Conservation (phyloP, 2,113 vertebrate genomes). For the Ochotona curzoniae region DNA sequence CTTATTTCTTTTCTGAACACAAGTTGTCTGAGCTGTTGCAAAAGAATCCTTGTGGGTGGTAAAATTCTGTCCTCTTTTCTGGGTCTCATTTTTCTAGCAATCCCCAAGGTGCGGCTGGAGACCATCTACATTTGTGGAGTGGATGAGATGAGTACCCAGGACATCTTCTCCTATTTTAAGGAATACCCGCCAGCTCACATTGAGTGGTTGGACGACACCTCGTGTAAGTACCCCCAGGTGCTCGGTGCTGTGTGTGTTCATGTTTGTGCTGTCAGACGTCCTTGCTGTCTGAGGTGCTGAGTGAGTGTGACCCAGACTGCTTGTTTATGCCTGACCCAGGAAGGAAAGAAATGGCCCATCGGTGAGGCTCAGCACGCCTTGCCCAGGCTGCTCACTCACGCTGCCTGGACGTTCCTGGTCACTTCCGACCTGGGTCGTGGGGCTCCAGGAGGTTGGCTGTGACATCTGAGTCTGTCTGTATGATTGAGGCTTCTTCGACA, state of each 20-base stretch:
- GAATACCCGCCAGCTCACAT: slow-evolving; percentile 99
- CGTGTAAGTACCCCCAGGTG: slow-evolving; percentile 89
- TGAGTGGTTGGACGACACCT: slow-evolving; percentile 97
- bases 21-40: not conserved
- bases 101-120: slow-evolving; percentile 94
- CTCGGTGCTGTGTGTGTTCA: slow-evolving; percentile 30
- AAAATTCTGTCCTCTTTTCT: slow-evolving; percentile 43
- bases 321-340: not conserved
- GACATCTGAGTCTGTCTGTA: not conserved
- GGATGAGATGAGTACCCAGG: slow-evolving; percentile 98
- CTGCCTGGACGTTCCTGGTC: not conserved
- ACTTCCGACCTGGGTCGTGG: not conserved
- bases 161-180: slow-evolving; percentile 96
- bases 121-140: slow-evolving; percentile 94
- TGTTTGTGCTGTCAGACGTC: slow-evolving; percentile 10
- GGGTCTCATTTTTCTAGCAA: slow-evolving; percentile 86
- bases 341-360: not conserved
- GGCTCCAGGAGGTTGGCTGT: not conserved
- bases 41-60: not conserved
- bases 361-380: slow-evolving; percentile 14
- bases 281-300: not conserved
- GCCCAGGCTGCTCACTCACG: not conserved
- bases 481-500: not conserved
- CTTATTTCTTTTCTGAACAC: slow-evolving; percentile 22
- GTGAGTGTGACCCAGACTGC: not conserved